Evolutionary conservation across 2,888 invertebrate genomes (phyloP).

Genomic region (Scaptomyza tumidula): DNA sequence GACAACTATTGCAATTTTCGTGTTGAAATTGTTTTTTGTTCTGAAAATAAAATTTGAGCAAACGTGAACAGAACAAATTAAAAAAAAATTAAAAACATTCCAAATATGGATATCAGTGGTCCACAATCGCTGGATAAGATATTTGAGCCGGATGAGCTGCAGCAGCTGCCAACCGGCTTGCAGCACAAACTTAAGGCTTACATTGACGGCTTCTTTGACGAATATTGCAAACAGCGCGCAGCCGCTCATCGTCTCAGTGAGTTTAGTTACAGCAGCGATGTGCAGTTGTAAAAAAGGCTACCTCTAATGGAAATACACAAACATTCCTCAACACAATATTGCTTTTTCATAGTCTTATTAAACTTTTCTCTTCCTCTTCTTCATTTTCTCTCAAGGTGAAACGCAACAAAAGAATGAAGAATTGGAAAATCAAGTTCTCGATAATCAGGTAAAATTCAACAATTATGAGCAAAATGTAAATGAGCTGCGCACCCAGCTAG

Average conservation of each 20-base stretch:
- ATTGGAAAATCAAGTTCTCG: constrained; percentile 87
- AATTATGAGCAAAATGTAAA: constrained; percentile 87
- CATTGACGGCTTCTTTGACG: constrained; percentile 88
- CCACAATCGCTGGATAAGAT: constrained; percentile 84
- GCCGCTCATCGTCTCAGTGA: constrained; percentile 86
- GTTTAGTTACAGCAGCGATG: constrained; percentile 36
- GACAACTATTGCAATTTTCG: constrained; percentile 41
- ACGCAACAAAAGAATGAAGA: constrained; percentile 84
- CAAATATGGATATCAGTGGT: constrained; percentile 82
- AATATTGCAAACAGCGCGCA: constrained; percentile 90
- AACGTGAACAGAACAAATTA: constrained; percentile 2
- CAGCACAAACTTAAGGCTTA: constrained; percentile 87
- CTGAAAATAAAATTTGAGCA: not conserved
- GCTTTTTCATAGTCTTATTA: not conserved
- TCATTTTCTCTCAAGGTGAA: constrained; percentile 55
- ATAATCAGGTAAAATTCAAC: constrained; percentile 87
- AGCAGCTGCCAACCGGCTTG: constrained; percentile 86
- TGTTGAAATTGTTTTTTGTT: constrained; percentile 12
- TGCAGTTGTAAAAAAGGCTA: not conserved
- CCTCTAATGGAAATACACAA: not conserved
- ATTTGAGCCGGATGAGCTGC: constrained; percentile 86
- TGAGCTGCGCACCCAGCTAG: constrained; percentile 88
- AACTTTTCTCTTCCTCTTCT: not conserved
- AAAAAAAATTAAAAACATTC: constrained; percentile 18
- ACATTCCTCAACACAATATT: not conserved